Conservation (phyloP, 2,888 invertebrate genomes). For the Catocala nupta region DNA sequence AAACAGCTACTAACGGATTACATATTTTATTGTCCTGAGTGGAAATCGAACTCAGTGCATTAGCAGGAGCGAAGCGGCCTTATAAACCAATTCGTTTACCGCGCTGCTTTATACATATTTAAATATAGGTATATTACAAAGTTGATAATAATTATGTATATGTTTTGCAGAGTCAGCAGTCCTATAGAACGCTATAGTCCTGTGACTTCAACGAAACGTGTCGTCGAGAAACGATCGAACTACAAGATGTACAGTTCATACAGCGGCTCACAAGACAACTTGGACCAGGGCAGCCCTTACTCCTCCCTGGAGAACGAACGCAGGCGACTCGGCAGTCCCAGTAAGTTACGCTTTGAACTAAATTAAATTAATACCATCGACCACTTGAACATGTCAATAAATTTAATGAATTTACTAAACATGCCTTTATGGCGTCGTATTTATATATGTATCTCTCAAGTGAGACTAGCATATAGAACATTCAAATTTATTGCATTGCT, state of each 20-base stretch:
- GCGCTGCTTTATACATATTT: not conserved
- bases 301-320: conserved; percentile 78
- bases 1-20: too few species aligned
- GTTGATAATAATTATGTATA: conserved; percentile 8
- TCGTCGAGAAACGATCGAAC: conserved; percentile 81
- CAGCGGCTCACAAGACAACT: conserved; percentile 80
- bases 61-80: too few species aligned
- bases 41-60: too few species aligned
- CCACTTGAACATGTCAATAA: too few species aligned
- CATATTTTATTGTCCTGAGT: too few species aligned
- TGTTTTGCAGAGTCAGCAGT: conserved; percentile 71
- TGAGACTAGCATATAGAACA: too few species aligned
- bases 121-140: not conserved
- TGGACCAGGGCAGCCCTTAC: conserved; percentile 77
- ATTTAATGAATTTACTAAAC: too few species aligned
- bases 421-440: too few species aligned
- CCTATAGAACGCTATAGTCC: conserved; percentile 81
- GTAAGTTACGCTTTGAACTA: conserved; percentile 57
- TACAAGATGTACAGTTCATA: conserved; percentile 82
- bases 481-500: too few species aligned
- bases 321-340: conserved; percentile 79
- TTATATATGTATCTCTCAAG: too few species aligned
- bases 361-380: too few species aligned
- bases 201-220: conserved; percentile 77
- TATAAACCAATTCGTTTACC: too few species aligned